Base-by-base conservation (phyloP, 2,888 invertebrate genomes). In the Microplitis deprimator region DNA sequence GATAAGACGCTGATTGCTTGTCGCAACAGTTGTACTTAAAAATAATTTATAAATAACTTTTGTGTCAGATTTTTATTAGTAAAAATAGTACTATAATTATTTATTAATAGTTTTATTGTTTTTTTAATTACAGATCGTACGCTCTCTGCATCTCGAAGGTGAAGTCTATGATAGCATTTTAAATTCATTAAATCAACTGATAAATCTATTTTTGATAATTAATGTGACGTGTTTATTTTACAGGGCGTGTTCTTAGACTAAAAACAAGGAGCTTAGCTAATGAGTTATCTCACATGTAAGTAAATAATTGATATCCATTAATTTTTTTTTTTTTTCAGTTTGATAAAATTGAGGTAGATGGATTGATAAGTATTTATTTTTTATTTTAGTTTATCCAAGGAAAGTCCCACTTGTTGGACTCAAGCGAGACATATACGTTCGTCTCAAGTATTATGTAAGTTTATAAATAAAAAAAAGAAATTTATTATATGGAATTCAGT, bases 371-470 rank as follows among this genome's bases (percentile, higher is more conserved):
- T 20, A n/a, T 62, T 65, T 6, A 61, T 61, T 79, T 81, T 79
- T 62, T 62, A 65, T 29, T 65, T 73, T 76, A 84, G 83, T 40
- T 79, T 79, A 74, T 81, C 77, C 64, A 86, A 84, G 73, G 77
- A 82, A 65, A 82, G 80, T 60, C 78, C 81, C 50, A 80, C 85
- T 65, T 79, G 81, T 80, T 88, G 87, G 87, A 85, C 84, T 73
- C 88, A 86, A 73, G 79, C 81, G 50, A 85, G 86, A 82, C 84
- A 87, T 76, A 82, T 89, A 74, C 85, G 82, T 70, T 85, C 89
- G 41, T 85, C 89, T 77, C 80, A 87, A 73, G 80, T 85, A 68
- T 84, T 89, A 85, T 89, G 89, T 89, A 86, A 87, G 88, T 83
- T 77, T 17, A 16, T 62, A 16, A 38, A 8, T 7, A 1, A n/a